Base-by-base conservation (phyloP, 2,888 invertebrate species). In the Pherbina coryleti region DNA sequence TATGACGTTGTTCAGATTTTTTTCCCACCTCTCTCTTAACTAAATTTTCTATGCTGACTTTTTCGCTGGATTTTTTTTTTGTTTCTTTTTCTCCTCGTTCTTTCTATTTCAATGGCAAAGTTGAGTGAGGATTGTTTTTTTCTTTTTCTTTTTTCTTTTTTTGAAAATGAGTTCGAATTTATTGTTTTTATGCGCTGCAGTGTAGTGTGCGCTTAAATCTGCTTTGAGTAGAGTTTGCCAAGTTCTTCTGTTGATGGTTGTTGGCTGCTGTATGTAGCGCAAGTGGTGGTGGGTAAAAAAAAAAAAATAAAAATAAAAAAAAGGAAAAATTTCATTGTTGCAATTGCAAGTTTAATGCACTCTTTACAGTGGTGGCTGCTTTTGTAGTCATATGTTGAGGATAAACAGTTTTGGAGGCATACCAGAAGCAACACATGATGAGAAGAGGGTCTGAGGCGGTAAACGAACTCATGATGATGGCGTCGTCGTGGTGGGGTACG, bases 291-390 rank as follows among this genome's bases (percentile, higher is more conserved):
- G 51, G 28, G 28, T 17, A 5, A 31, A 19, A 19, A 49, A 70
- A 11, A 37, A 64, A n/a, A 17, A 53, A 55, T 3, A 53, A 70
- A 51, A 31, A 4, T 8, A n/a, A 66, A 1, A 25, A 49, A 19
- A 49, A 11, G 49, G 11, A 69, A 60, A 72, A 34, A 57, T 44
- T 44, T 37, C 60, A 73, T 60, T 51, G 60, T 74, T 74, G 62
- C 73, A 64, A 49, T 74, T 74, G 73, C 49, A 74, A 74, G 73
- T 74, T 74, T 74, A 74, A 74, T 74, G 73, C 73, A 74, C 73
- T 74, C 73, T 19, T 25, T 73, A 37, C 37, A 9, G 64, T 34
- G 34, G 37, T 49, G 49, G 44, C 44, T 37, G 73, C 73, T 49
- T 74, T 74, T 62, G 62, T 74, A 49, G 73, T n/a, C 60, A 49